Base-by-base conservation (phyloP, 2,888 invertebrate genomes). In the Parnassius orleans region DNA sequence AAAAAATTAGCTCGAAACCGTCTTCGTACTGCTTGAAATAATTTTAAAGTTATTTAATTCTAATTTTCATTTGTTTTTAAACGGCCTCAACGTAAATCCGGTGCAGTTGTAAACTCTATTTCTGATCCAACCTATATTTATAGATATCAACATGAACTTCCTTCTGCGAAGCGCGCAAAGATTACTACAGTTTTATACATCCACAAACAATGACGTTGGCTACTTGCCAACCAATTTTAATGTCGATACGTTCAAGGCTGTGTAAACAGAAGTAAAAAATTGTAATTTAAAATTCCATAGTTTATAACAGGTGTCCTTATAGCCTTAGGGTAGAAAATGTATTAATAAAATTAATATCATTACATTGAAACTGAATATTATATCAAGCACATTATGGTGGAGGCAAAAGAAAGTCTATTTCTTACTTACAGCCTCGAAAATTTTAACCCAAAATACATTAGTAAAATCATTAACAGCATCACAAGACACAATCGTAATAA, bases 111-210 rank as follows among this genome's bases (percentile, higher is more conserved):
- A 63, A 63, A 58, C 51, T 63, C 58, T 63, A 58, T 58, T 63
- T 58, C 50, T 14, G 43, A 33, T n/a, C 24, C 43, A 48, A 15
- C 41, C 53, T 54, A 58, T 58, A 58, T 63, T 63, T 63, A 58
- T 55, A 63, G 63, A 51, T 56, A 61, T 41, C 33, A 62, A 53
- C 44, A 51, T 51, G 58, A 58, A 63, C 63, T 63, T 63, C 58
- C 63, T 63, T 58, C 63, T 62, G 53, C 61, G 57, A 58, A 58
- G 58, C 46, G 46, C n/a, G 54, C 63, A 58, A 63, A 63, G 63
- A 54, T 62, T 58, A 46, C 48, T 46, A 48, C 48, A 57, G 63
- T 59, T 63, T 63, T 59, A 63, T 58, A 59, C 58, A 14, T 63
- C 42, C 41, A 59, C 63, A 63, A 63, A 63, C 63, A 63, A 55